Evolutionary conservation across 1,140 invertebrate genomes (phyloP), one percentile per base, ranked within the genome.

Genomic region (Zaprionus ornatus): DNA sequence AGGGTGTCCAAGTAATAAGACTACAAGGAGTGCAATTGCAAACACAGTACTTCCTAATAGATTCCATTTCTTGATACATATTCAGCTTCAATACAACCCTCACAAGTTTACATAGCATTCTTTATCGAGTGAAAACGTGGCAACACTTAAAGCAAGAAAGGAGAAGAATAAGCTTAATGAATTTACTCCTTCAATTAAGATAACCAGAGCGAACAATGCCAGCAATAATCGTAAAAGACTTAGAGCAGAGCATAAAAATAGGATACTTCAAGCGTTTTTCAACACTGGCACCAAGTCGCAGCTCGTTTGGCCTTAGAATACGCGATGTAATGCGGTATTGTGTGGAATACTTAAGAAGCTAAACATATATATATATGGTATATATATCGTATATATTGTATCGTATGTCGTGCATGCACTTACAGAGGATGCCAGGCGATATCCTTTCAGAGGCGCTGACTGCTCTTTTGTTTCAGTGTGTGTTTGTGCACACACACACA

Each of bases 371-470:
- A n/a, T 29, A 60, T 27, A 37, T 15, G 3, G n/a, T 45, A 57
- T 19, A 54, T 27, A 25, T 35, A 66, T 74, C n/a, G 2, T 25
- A 29, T 29, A 60, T 29, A n/a, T 12, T 12, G 29, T 45, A 50
- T 21, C 2, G 40, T 42, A 42, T 42, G 15, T 45, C 3, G 45
- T 45, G 35, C 29, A 69, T 80, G 70, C 80, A 87, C 83, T 87
- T 88, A 87, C 83, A 61, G 27, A 54, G 70, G 52, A 57, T 37
- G 50, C 37, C 62, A 37, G 55, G 52, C 78, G 62, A 73, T 87
- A 88, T 87, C 83, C 83, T 66, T 86, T 76, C 42, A 65, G 57
- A 48, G 68, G 75, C 57, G 55, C 66, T 75, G 68, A 79, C 79
- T 82, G 55, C 83, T 66, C 52, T 64, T 63, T 74, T 71, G 71